These are phyloP conservation scores for Tragelaphus eurycerus DNA, from an alignment of 2,797 vertebrate genomes.

Conservation along the genomic window DNA sequence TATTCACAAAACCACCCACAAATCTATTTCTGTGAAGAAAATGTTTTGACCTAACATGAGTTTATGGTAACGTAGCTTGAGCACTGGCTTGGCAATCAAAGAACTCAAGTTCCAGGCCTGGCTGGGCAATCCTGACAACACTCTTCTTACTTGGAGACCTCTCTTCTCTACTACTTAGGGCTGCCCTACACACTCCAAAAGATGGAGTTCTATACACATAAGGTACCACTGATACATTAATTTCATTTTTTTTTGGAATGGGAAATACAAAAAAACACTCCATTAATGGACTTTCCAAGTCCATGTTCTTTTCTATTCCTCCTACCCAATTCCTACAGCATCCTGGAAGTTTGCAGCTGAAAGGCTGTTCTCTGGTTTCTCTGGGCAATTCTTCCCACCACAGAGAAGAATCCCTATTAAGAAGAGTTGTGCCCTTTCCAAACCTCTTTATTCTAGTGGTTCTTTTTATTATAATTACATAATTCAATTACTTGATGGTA, in stretches of 20 bases:
- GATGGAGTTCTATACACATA: background rate
- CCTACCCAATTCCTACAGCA: background rate
- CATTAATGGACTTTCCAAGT: background rate
- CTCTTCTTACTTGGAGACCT: background rate
- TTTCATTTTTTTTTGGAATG: background rate
- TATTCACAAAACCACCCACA: slow-evolving; percentile 49
- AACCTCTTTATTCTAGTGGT: background rate
- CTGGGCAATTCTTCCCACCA: background rate
- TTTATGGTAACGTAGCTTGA: background rate
- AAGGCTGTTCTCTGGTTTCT: background rate
- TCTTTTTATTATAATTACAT: background rate
- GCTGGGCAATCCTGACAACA: background rate
- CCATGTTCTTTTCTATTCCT: background rate
- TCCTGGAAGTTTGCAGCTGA: background rate
- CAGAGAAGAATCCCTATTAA: background rate
- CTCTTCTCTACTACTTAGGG: background rate
- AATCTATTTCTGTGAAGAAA: slow-evolving; percentile 47
- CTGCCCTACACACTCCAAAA: background rate
- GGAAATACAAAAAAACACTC: background rate
- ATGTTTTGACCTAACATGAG: slow-evolving; percentile 19
- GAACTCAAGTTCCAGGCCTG: background rate
- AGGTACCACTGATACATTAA: background rate
- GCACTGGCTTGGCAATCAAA: background rate
- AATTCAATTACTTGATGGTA: background rate
- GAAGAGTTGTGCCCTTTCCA: background rate